Evolutionary conservation across 2,888 invertebrate genomes (phyloP).

Genomic region (Heterodera filipjevi): DNA sequence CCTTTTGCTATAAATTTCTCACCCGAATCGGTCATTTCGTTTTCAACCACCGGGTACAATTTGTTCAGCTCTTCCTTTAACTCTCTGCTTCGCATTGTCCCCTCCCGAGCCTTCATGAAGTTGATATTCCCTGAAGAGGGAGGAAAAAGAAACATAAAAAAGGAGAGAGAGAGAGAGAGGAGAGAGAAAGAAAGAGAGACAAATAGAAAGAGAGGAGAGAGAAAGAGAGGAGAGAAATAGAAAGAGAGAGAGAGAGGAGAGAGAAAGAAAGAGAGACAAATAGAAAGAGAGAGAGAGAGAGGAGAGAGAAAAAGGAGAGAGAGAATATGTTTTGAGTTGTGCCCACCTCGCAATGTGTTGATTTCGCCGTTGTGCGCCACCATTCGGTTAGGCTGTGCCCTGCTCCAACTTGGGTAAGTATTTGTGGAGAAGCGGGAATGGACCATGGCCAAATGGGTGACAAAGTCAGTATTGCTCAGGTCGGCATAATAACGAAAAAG

Average conservation of each 20-base stretch:
- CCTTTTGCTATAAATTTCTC: background rate
- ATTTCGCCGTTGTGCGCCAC: conserved; percentile 99
- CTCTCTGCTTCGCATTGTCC: conserved; percentile 68
- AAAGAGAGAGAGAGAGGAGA: too few species aligned
- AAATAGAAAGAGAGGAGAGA: too few species aligned
- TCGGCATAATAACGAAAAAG: conserved; percentile 80
- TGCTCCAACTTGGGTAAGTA: conserved; percentile 98
- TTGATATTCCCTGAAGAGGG: conserved; percentile 96
- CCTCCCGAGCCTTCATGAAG: conserved; percentile 96
- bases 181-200: too few species aligned
- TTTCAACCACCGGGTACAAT: conserved; percentile 95
- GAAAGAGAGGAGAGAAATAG: too few species aligned
- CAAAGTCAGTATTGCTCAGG: conserved; percentile 73
- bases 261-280: too few species aligned
- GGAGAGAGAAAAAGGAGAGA: too few species aligned
- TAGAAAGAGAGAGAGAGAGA: too few species aligned
- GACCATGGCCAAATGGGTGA: conserved; percentile 91
- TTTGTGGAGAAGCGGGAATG: conserved; percentile 96
- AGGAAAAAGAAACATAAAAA: too few species aligned
- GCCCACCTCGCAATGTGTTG: conserved; percentile 43
- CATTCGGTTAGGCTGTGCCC: conserved; percentile 74
- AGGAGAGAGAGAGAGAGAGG: too few species aligned
- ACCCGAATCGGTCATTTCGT: conserved; percentile 93
- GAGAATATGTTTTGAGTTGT: conserved; percentile 75
- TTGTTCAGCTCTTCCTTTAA: conserved; percentile 83